Conservation (phyloP, 1,140 invertebrate genomes). For the Ctenoplectra terminalis region DNA sequence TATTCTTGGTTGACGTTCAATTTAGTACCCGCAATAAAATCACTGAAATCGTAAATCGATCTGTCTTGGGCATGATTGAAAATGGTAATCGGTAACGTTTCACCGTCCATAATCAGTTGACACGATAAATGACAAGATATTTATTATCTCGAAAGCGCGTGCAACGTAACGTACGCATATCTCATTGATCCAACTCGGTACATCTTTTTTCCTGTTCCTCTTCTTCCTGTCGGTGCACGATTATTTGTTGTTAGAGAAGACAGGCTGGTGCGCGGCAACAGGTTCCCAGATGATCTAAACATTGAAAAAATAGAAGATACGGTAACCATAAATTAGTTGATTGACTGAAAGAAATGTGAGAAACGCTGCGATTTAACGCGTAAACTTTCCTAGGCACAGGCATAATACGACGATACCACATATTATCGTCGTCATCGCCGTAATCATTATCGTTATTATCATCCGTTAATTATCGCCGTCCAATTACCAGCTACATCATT, state of each 20-base stretch:
- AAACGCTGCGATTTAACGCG: slow-evolving; percentile 26
- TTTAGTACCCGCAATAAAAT: no score
- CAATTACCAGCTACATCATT: slow-evolving; percentile 56
- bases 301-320: not conserved
- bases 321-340: slow-evolving; percentile 37
- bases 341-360: slow-evolving; percentile 48
- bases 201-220: not conserved
- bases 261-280: not conserved
- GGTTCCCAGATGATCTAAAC: slow-evolving; percentile 44
- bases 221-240: not conserved
- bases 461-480: slow-evolving; percentile 59
- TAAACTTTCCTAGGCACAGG: slow-evolving; percentile 18
- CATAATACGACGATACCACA: slow-evolving; percentile 43
- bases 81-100: slow-evolving; percentile 25
- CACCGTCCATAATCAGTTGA: not conserved
- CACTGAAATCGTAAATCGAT: slow-evolving; percentile 27
- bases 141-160: no score
- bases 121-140: slow-evolving; percentile 35
- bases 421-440: slow-evolving; percentile 53
- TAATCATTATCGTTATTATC: slow-evolving; percentile 59
- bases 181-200: slow-evolving; percentile 16
- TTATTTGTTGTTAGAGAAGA: slow-evolving; percentile 3
- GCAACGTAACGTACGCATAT: no score
- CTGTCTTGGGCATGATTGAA: slow-evolving; percentile 11
- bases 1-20: no score